Percentiles rank a stretch among this genome's conserved stretches.
Conservation (phyloP, 2,888 invertebrate genomes). For the Apamea sordens region DNA sequence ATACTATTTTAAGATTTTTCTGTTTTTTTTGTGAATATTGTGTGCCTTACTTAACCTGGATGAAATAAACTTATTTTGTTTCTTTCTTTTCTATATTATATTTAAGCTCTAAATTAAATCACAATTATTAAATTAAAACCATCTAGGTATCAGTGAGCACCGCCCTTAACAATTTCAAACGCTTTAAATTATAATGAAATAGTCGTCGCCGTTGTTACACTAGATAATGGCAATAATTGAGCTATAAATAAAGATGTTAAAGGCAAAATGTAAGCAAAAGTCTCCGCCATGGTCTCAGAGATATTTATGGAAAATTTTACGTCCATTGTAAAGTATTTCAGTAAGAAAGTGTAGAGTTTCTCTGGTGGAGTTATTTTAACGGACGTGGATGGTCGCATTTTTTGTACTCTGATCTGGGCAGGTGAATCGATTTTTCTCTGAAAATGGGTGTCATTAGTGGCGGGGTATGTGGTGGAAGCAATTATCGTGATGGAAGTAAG, state of each 20-base stretch:
- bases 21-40: neutral
- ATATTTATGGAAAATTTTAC: constrained; percentile 56
- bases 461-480: constrained; percentile 4
- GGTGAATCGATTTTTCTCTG: constrained; percentile 22
- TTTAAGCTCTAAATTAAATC: neutral
- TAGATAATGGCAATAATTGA: constrained; percentile 64
- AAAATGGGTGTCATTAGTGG: constrained; percentile 24
- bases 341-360: constrained; percentile 40
- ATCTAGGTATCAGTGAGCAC: constrained; percentile 18
- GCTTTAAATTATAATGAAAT: constrained; percentile 62
- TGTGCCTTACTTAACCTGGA: too few relatives aligned
- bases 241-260: constrained; percentile 64
- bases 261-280: constrained; percentile 41
- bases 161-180: constrained; percentile 47
- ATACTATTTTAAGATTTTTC: neutral
- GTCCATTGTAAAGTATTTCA: constrained; percentile 58
- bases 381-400: constrained; percentile 13
- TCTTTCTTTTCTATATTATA: neutral
- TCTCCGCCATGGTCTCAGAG: constrained; percentile 34
- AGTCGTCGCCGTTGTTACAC: constrained; percentile 46
- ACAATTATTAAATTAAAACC: neutral
- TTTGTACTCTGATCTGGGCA: neutral
- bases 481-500: constrained; percentile 11
- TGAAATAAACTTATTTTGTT: too few relatives aligned
- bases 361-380: constrained; percentile 50